Evolutionary conservation across 2,113 vertebrate genomes (phyloP), one percentile per base, ranked within the genome.

Genomic region (Verasper variegatus): DNA sequence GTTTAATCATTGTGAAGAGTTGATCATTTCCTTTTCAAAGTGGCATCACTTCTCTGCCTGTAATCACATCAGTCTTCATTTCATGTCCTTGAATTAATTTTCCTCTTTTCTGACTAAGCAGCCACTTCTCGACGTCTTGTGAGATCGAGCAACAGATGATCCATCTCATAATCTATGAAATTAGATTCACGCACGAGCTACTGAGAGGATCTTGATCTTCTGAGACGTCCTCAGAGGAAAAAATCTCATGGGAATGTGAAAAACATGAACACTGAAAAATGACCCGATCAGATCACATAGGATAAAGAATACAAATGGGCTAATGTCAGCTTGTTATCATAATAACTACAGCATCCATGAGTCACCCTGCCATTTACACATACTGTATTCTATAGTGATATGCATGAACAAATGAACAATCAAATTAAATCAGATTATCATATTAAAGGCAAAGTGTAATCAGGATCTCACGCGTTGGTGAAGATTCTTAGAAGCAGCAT

Each of bases 1-100:
- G 77, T 90, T 81, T 84, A 83, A 78, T 58, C 63, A 80, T 77
- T 76, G 57, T 83, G 74, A 64, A 42, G 45, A 75, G 49, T 66
- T 68, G 64, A 71, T 83, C 20, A 76, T 77, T 75, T 74, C 37
- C 66, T 75, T 81, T 80, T 86, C 37, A 77, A 58, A 74, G 72
- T 40, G 73, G 47, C 56, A 37, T 61, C 65, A 68, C 37, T 27
- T 27, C n/a, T 57, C 40, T 3, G 37, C 49, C 66, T 67, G 40
- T 55, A 74, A 76, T 84, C 35, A 71, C 76, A 79, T 68, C 60
- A 37, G 64, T 76, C 42, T n/a, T 63, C 27, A 51, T 80, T 84
- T 85, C 42, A 64, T 61, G 66, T 24, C 45, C 68, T 83, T 76
- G 49, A 83, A 76, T 62, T 65, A 31, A 66, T 85, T 69, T 75